Percentiles rank a stretch among this genome's conserved stretches.
phyloP scores from a whole-genome alignment of 1,140 invertebrate species.

The Scaptodrosophila lebanonensis region DNA sequence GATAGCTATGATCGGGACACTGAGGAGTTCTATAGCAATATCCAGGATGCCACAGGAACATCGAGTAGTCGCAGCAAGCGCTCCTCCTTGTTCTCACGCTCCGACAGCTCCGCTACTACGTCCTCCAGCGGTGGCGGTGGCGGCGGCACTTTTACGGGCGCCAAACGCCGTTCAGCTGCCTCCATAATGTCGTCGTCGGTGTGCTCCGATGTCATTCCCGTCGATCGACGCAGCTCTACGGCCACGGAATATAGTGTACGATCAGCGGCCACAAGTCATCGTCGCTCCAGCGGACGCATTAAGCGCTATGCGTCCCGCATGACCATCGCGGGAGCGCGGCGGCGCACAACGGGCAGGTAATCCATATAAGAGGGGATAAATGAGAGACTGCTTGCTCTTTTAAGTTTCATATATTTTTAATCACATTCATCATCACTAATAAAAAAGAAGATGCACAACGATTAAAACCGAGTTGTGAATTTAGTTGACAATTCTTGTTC shows the following conservation, averaged over 20 bases:
- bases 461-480: too few species aligned
- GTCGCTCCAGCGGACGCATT: conserved; percentile 66
- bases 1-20: conserved; percentile 68
- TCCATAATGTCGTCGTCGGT: conserved; percentile 74
- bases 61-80: conserved; percentile 56
- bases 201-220: conserved; percentile 64
- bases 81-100: conserved; percentile 72
- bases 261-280: conserved; percentile 36
- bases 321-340: conserved; percentile 71
- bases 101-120: conserved; percentile 73
- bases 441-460: too few species aligned
- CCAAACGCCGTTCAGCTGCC: conserved; percentile 64
- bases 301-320: conserved; percentile 68
- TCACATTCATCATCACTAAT: too few species aligned
- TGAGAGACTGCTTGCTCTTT: too few species aligned
- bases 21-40: conserved; percentile 73
- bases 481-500: too few species aligned
- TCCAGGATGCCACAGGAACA: conserved; percentile 63
- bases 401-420: too few species aligned
- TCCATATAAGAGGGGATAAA: neutral
- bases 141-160: conserved; percentile 52
- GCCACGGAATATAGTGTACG: conserved; percentile 66
- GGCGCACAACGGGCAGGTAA: conserved; percentile 77
- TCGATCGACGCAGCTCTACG: conserved; percentile 71
- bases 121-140: conserved; percentile 71